A percentile compares a stretch with the other conserved stretches of the same genome.
These are phyloP conservation scores for Australoheros scitulus DNA, from an alignment of 2,113 vertebrate species.

Conservation along the genomic window DNA sequence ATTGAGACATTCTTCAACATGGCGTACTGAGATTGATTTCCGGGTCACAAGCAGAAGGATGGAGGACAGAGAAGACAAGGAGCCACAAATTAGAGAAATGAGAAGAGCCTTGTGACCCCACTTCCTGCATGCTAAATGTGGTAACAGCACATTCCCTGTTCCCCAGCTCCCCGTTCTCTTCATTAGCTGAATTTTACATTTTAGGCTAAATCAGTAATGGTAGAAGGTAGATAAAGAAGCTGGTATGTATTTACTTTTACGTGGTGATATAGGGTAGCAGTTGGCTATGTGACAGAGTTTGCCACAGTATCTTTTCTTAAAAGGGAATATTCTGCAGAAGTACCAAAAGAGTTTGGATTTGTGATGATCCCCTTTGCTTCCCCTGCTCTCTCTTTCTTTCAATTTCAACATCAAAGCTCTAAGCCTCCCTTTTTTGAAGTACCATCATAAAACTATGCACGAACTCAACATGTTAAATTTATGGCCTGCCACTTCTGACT, in stretches of 20 bases:
- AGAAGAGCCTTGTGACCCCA: conserved; percentile 9
- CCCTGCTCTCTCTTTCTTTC: neutral
- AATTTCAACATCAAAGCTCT: conserved; percentile 41
- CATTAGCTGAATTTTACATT: neutral
- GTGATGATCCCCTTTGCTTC: conserved; percentile 20
- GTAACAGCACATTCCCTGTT: neutral
- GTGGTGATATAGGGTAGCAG: neutral
- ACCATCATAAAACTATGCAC: conserved; percentile 42
- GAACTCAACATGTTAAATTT: conserved; percentile 51
- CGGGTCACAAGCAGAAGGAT: neutral
- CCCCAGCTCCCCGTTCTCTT: neutral
- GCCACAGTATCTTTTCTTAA: neutral
- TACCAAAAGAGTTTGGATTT: conserved; percentile 12
- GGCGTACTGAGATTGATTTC: neutral
- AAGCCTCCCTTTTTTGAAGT: conserved; percentile 31
- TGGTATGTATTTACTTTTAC: conserved; percentile 1
- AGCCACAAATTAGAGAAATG: neutral
- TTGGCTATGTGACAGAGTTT: neutral
- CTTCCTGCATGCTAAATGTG: neutral
- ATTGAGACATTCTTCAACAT: neutral
- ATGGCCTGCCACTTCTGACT: conserved; percentile 58
- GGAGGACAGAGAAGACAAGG: neutral
- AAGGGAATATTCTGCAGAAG: neutral
- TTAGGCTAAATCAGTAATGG: neutral
- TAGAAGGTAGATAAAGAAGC: neutral